Evolutionary conservation across 1,140 invertebrate genomes (phyloP).

Genomic region (Harpegnathos saltator): DNA sequence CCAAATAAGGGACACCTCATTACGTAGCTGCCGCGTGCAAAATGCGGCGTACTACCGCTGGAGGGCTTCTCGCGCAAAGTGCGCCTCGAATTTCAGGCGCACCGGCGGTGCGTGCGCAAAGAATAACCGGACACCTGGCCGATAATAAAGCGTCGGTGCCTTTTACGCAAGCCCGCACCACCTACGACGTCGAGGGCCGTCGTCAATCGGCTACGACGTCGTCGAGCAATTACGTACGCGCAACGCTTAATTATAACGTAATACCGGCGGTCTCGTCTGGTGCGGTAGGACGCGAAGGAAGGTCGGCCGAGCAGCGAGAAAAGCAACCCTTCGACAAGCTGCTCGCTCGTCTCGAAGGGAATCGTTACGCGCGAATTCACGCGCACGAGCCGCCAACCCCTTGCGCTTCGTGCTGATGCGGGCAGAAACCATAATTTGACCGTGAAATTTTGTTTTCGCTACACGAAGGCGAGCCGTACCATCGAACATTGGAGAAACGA

Average conservation of each 20-base stretch:
- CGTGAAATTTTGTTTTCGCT: conserved; percentile 65
- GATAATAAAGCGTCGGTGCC: conserved; percentile 73
- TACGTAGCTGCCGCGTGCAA: conserved; percentile 29
- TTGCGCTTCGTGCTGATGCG: conserved; percentile 40
- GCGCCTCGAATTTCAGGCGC: conserved; percentile 77
- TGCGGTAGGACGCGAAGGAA: conserved; percentile 49
- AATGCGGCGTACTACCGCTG: conserved; percentile 40
- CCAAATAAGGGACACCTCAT: conserved; percentile 45
- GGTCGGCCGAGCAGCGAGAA: conserved; percentile 45
- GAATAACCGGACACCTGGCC: conserved; percentile 76
- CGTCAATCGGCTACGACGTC: conserved; percentile 48
- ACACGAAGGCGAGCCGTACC: conserved; percentile 23
- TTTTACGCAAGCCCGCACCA: conserved; percentile 67
- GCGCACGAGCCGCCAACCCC: conserved; percentile 50
- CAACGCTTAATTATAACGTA: conserved; percentile 68
- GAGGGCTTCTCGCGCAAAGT: conserved; percentile 63
- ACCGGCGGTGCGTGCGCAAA: conserved; percentile 62
- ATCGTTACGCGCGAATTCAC: conserved; percentile 52
- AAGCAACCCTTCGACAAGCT: conserved; percentile 46
- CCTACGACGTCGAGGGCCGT: conserved; percentile 53
- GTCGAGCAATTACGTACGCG: conserved; percentile 75
- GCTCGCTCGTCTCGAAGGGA: conserved; percentile 45
- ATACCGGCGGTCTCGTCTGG: conserved; percentile 36
- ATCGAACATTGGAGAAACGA: conserved; percentile 30
- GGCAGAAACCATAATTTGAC: conserved; percentile 62